These are phyloP conservation scores for Esperia sulphurella DNA, from an alignment of 2,888 invertebrate genomes.

Conservation along the genomic window DNA sequence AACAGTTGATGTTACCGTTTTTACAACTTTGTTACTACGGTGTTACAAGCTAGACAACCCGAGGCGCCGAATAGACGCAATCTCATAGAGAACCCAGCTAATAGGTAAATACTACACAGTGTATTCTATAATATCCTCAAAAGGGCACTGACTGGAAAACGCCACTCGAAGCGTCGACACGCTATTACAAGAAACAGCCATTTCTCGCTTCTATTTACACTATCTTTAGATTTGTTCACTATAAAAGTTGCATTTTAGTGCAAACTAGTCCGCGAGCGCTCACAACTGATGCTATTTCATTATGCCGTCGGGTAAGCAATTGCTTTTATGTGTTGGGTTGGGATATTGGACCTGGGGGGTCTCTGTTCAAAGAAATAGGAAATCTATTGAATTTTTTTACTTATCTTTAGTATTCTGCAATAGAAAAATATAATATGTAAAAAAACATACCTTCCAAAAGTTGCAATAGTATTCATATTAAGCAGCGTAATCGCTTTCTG, in stretches of 20 bases:
- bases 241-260: slow-evolving; percentile 35
- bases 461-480: no score
- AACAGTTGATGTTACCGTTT: no score
- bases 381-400: slow-evolving; percentile 1
- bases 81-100: no score
- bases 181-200: background rate
- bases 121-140: background rate
- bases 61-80: no score
- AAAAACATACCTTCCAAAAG: no score
- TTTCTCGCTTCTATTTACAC: background rate
- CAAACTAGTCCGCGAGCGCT: slow-evolving; percentile 19
- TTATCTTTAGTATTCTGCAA: background rate
- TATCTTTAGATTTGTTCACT: slow-evolving; percentile 20
- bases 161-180: background rate
- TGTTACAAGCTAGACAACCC: no score
- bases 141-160: background rate
- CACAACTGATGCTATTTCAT: slow-evolving; percentile 34
- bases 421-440: background rate
- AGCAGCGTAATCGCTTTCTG: no score
- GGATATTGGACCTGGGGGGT: background rate
- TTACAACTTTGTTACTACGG: no score
- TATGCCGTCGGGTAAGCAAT: slow-evolving; percentile 41
- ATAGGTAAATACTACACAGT: background rate
- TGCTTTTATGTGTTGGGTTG: slow-evolving; percentile 25
- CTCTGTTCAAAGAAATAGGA: background rate